These are phyloP conservation scores for Setophaga coronata DNA, from an alignment of 2,113 vertebrate genomes.

Conservation along the genomic window DNA sequence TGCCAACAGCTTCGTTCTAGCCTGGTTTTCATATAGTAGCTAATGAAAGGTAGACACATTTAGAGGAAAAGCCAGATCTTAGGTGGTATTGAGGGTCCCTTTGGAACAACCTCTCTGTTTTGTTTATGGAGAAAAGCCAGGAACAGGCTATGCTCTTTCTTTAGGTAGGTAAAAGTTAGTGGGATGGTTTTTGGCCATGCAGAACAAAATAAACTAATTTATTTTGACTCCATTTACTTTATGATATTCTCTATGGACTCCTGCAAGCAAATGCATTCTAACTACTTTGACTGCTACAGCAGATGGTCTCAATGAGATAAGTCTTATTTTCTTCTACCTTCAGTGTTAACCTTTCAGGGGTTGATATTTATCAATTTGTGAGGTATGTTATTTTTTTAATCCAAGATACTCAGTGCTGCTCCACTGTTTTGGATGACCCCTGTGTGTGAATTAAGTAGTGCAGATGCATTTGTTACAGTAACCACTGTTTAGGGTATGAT, in stretches of 20 bases:
- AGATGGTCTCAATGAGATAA: slow-evolving; percentile 9
- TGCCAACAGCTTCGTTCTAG: background rate
- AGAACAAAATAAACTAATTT: slow-evolving; percentile 37
- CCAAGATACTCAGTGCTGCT: background rate
- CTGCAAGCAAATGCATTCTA: slow-evolving; percentile 21
- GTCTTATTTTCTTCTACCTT: slow-evolving; percentile 9
- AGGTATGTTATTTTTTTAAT: background rate
- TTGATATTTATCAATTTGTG: background rate
- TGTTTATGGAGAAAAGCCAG: background rate
- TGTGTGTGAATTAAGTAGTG: background rate
- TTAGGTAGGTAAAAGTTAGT: background rate
- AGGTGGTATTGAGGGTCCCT: background rate
- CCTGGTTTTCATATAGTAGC: background rate
- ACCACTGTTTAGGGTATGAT: background rate
- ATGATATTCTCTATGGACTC: background rate
- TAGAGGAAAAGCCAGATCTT: background rate
- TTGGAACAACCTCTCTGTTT: background rate
- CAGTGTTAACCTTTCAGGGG: background rate
- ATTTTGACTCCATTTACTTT: slow-evolving; percentile 11
- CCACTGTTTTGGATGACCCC: background rate
- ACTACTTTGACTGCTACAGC: slow-evolving; percentile 15
- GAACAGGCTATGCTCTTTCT: background rate
- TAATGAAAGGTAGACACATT: background rate
- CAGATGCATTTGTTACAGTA: background rate
- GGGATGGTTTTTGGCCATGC: slow-evolving; percentile 10